Evolutionary conservation across 2,113 vertebrate species (phyloP), one percentile per base, ranked within the genome.

Genomic region (Mastomys natalensis): DNA sequence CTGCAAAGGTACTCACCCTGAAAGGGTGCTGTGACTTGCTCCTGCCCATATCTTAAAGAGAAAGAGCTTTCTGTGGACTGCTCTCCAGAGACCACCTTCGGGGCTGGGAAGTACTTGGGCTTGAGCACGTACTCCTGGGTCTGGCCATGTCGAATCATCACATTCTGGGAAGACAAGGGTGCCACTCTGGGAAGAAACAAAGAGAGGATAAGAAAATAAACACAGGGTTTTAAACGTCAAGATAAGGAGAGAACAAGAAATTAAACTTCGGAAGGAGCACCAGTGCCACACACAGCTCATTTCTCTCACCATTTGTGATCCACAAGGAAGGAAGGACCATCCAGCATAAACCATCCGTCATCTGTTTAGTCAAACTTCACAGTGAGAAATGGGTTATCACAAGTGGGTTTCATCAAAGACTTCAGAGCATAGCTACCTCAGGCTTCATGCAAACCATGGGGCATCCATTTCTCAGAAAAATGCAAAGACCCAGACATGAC

Each of bases 41-140:
- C 98, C 96, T 99, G 99, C 97, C 98, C 98, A 15, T 98, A 97
- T 60, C 99, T 98, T 55, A 99, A 97, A 26, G 99, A 99, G 95
- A 99, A 98, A 0, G 98, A 98, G 16, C 99, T 98, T 94, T 99
- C 99, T 0, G 99, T 98, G 26, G 99, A 98, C 92, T 99, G 98
- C 70, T 99, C 99, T 77, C 99, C 98, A 0, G 98, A 97, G n/a
- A 99, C 98, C 58, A 99, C 98, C 98, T 99, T 99, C 98, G 99
- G 99, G 91, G 98, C 98, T 92, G 98, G 96, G 96, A 99, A 99
- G 97, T 99, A 99, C 96, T 99, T 99, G 87, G 99, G 99, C 96
- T 99, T 99, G 60, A 99, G 97, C 93, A 99, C 95, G 87, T 99
- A 99, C 89, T 99, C 99, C 96, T 99, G 99, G 91, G 98, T 99